Evolutionary conservation across 2,113 vertebrate species (phyloP), one percentile per base, ranked within the genome.

Genomic region (Pseudopodoces humilis): DNA sequence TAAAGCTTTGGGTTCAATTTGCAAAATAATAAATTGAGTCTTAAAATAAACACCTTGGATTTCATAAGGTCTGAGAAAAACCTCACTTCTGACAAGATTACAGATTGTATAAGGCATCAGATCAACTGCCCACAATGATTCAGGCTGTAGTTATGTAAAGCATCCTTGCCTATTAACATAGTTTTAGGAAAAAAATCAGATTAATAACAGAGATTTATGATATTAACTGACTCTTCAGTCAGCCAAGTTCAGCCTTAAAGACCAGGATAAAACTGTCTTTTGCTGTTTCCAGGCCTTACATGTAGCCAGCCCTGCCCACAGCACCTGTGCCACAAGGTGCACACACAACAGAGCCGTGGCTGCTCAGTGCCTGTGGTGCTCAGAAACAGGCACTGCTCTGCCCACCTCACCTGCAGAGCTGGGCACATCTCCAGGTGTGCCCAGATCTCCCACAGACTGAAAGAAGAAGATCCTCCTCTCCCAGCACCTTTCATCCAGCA

Each of bases 81-180:
- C 20, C 43, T 92, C n/a, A 24, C 35, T 91, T 76, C 74, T 85
- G 39, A 77, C 58, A 88, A 68, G 31, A 67, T 58, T 50, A 74
- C 43, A 37, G 47, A n/a, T 33, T n/a, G 31, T 67, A 8, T 20
- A 60, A 93, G 17, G 74, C 35, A 67, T 18, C 83, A 74, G 31
- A 90, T 49, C 75, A 74, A 86, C 64, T 90, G 56, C 74, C 56
- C 44, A 46, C 79, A 67, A 13, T 88, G 92, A 95, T 64, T 92
- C 92, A 93, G 52, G 35, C 71, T 67, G 22, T 7, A 93, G 69
- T 58, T 90, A 91, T 75, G 59, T 74, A 70, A 94, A 95, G 56
- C 52, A 95, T 81, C 47, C 33, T 56, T 46, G 17, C 43, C 55
- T 56, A 78, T 77, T 93, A 94, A 86, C 90, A 81, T 25, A 77